Base-by-base conservation (phyloP, 2,888 invertebrate species). In the Sarcophaga rosellei region DNA sequence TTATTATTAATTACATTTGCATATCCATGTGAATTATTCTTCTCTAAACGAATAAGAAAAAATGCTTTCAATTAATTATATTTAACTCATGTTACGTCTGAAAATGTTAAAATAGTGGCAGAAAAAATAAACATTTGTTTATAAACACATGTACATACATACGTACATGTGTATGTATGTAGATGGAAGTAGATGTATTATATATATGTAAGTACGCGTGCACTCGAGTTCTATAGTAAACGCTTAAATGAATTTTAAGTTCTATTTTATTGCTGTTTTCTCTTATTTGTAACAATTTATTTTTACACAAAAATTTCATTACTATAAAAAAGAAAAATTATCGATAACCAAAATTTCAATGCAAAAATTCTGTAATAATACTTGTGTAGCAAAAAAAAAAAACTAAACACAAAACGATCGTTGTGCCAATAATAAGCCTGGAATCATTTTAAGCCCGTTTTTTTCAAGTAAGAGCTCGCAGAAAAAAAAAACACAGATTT, bases 91-190 rank as follows among this genome's bases (percentile, higher is more conserved):
- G 65, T 53, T 35, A 68, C 68, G 15, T 74, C n/a, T 65, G 45
- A 70, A 74, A 69, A 68, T 78, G 73, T 77, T 57, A 73, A 74
- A 78, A 76, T 76, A 70, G 47, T 23, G 47, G 11, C 45, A 80
- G 45, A 15, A 74, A 65, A 76, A 45, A 47, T 15, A 20, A 11
- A 2, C 6, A 72, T 65, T 78, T 68, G 21, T 77, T 68, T 82
- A 72, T 53, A 45, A 66, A 61, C 53, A 53, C 68, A 44, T 73
- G 35, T 77, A 45, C 44, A 68, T 47, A 63, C 63, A 61, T 74
- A 69, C n/a, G n/a, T n/a, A n/a, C n/a, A n/a, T n/a, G n/a, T n/a
- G n/a, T n/a, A n/a, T n/a, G n/a, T n/a, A n/a, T n/a, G n/a, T n/a
- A n/a, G n/a, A n/a, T n/a, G n/a, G n/a, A n/a, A n/a, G n/a, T n/a